phyloP scores from a whole-genome alignment of 2,888 invertebrate species.

The Odontothrips loti region DNA sequence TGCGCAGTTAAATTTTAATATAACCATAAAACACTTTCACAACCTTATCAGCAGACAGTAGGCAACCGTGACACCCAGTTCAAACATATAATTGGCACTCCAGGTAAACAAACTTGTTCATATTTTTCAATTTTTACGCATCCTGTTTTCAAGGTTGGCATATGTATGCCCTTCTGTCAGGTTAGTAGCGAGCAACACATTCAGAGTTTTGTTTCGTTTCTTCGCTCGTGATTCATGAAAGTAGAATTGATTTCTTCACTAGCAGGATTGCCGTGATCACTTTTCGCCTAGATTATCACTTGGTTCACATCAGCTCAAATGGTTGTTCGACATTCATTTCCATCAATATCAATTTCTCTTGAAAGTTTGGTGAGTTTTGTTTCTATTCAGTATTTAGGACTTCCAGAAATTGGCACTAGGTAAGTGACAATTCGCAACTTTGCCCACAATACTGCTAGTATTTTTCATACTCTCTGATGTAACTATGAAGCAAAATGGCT shows the following conservation, averaged over 20 bases:
- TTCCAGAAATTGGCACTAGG: conserved; percentile 19
- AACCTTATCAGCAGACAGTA: background rate
- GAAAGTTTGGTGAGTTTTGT: conserved; percentile 13
- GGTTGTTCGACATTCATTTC: conserved; percentile 3
- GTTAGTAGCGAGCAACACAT: conserved; percentile 18
- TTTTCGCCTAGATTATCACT: conserved; percentile 21
- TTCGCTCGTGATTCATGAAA: conserved; percentile 23
- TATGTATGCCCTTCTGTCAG: background rate
- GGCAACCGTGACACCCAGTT: conserved; percentile 23
- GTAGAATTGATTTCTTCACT: conserved; percentile 5
- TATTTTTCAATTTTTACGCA: background rate
- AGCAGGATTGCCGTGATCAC: conserved; percentile 24
- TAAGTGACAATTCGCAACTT: conserved; percentile 17
- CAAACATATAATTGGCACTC: conserved; percentile 18
- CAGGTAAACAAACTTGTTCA: background rate
- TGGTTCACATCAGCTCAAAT: conserved; percentile 10
- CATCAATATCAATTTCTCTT: background rate
- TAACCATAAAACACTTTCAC: background rate
- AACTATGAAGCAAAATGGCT: conserved; percentile 1
- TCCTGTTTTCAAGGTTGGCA: conserved; percentile 26
- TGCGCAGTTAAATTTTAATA: background rate
- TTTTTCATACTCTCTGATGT: conserved; percentile 15
- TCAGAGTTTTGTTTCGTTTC: conserved; percentile 2
- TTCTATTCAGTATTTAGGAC: conserved; percentile 16
- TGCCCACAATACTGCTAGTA: conserved; percentile 26